Percentiles rank a stretch among this genome's conserved stretches.
These are phyloP conservation scores for Cryptomyrus ogoouensis DNA, from an alignment of 2,113 vertebrate species.

Conservation along the genomic window DNA sequence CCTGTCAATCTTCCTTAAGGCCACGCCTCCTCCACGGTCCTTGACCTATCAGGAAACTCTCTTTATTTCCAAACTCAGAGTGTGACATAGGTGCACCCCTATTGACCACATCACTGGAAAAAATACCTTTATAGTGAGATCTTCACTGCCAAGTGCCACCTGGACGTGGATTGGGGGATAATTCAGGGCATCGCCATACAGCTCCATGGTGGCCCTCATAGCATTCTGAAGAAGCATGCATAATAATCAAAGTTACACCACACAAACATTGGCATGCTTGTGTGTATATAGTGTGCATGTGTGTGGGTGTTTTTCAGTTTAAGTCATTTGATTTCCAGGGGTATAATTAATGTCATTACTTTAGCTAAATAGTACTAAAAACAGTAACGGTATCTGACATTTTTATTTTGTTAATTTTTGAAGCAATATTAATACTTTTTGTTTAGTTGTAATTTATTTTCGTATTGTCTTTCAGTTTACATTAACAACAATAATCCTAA, in stretches of 20 bases:
- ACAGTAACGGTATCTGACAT: not conserved
- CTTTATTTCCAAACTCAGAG: not conserved
- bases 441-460: not conserved
- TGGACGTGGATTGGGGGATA: constrained; percentile 77
- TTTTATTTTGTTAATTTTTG: not conserved
- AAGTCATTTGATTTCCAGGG: not conserved
- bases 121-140: constrained; percentile 90
- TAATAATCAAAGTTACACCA: not conserved
- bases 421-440: not conserved
- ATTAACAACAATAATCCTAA: not conserved
- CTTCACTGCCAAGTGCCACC: constrained; percentile 76
- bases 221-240: constrained; percentile 71
- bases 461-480: not conserved
- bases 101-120: not conserved
- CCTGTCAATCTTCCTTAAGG: constrained; percentile 87
- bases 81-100: not conserved
- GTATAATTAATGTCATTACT: not conserved
- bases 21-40: constrained; percentile 89
- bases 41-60: constrained; percentile 66
- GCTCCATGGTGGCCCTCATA: constrained; percentile 95
- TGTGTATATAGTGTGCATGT: not conserved
- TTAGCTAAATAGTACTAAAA: not conserved
- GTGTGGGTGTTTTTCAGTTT: not conserved
- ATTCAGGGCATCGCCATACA: constrained; percentile 69
- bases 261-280: no score